Evolutionary conservation across 1,140 invertebrate species (phyloP), one percentile per base, ranked within the genome.

Genomic region (Chironomus striatipennis): DNA sequence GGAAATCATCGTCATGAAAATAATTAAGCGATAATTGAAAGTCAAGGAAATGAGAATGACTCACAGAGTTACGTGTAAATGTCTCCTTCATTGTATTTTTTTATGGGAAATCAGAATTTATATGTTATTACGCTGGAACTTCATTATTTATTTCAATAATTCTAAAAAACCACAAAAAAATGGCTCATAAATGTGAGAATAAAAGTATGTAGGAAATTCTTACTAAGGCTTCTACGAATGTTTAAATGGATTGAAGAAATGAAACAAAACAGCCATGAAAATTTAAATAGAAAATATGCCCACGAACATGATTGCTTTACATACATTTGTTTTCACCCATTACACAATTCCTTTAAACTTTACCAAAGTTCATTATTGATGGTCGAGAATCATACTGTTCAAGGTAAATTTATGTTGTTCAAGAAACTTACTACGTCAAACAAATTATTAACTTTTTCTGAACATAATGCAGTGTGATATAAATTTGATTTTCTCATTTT

Each of bases 221-320:
- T 70, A 8, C 65, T 70, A 70, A 70, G 65, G 65, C 20, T 70
- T 70, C 65, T n/a, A 17, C 65, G 17, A 34, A 2, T 34, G 24
- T 17, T 70, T 70, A 70, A 70, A 21, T 21, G 65, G 65, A 70
- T 70, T 34, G 18, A 70, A 20, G 65, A 70, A 70, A n/a, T 20
- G 18, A 70, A 70, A 17, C 18, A 21, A 70, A 70, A 70, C 65
- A 70, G 18, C 65, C 65, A 70, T 70, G 65, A 70, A 70, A 18
- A 70, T 10, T 70, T 18, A n/a, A n/a, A n/a, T n/a, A n/a, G n/a
- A n/a, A n/a, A n/a, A n/a, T n/a, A 57, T 70, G 17, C 65, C 24
- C 24, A 34, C 24, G 24, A 34, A 34, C 24, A 70, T 18, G 20
- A n/a, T n/a, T n/a, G n/a, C 5, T 34, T 34, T 34, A 34, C 24